Percentiles rank a stretch among this genome's conserved stretches.
Evolutionary conservation across 2,888 invertebrate genomes (phyloP).

Genomic region (Amiota minor): DNA sequence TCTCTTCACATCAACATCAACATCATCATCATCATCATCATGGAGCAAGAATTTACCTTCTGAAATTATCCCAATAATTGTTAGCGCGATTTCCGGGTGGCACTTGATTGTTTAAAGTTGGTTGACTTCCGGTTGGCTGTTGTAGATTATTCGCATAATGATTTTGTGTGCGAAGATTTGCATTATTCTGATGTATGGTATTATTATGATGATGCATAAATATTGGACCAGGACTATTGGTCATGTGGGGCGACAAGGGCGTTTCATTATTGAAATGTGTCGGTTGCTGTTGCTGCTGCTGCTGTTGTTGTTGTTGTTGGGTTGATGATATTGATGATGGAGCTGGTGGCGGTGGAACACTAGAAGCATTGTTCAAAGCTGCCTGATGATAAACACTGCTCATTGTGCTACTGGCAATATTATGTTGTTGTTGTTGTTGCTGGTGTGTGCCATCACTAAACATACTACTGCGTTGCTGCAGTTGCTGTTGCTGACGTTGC

Average conservation of each 20-base stretch:
- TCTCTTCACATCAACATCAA: neutral
- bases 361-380: constrained; percentile 60
- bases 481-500: constrained; percentile 49
- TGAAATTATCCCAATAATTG: constrained; percentile 95
- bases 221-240: constrained; percentile 68
- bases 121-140: constrained; percentile 56
- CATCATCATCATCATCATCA: constrained; percentile 13
- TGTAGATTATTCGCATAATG: constrained; percentile 63
- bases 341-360: constrained; percentile 48
- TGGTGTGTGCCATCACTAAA: constrained; percentile 55
- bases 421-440: constrained; percentile 45
- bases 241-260: constrained; percentile 62
- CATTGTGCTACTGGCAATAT: constrained; percentile 42
- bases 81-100: constrained; percentile 92
- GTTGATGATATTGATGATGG: constrained; percentile 44
- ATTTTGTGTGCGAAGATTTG: constrained; percentile 70
- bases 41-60: constrained; percentile 79
- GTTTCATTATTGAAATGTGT: constrained; percentile 68
- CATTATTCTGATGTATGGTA: constrained; percentile 72
- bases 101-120: constrained; percentile 88
- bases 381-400: constrained; percentile 45
- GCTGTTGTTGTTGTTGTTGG: neutral
- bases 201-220: constrained; percentile 74
- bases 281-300: constrained; percentile 13
- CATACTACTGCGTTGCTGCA: constrained; percentile 40